These are phyloP conservation scores for Ctenomys sociabilis DNA, from an alignment of 2,113 vertebrate genomes.

Conservation along the genomic window DNA sequence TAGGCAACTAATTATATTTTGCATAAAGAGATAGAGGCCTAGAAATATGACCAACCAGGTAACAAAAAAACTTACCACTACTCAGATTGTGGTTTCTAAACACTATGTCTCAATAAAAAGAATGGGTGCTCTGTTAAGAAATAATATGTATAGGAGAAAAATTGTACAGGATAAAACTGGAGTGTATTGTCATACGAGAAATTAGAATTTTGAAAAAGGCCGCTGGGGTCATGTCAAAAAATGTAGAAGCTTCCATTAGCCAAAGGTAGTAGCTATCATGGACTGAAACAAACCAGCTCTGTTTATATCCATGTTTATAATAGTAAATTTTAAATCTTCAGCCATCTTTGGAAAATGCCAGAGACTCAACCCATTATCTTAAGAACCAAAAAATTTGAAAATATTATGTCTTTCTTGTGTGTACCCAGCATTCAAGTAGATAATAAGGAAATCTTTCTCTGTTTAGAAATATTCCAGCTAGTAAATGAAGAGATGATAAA, in stretches of 20 bases:
- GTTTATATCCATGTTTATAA: slow-evolving; percentile 7
- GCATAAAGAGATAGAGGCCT: neutral
- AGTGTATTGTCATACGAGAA: slow-evolving; percentile 22
- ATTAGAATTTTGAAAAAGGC: slow-evolving; percentile 21
- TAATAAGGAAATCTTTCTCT: neutral
- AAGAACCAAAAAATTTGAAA: slow-evolving; percentile 40
- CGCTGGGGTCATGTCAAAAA: neutral
- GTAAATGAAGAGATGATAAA: neutral
- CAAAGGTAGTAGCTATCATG: slow-evolving; percentile 7
- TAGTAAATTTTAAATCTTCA: neutral
- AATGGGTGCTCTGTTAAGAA: neutral
- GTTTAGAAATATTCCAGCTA: neutral
- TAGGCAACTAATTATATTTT: neutral
- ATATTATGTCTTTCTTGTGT: neutral
- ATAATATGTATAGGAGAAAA: neutral
- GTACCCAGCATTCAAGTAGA: neutral
- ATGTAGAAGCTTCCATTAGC: neutral
- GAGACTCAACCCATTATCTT: neutral
- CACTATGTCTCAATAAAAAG: slow-evolving; percentile 28
- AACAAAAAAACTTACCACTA: neutral
- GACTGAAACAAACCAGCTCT: neutral
- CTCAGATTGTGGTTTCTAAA: neutral
- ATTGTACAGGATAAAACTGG: neutral
- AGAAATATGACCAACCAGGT: neutral
- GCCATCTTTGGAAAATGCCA: neutral